phyloP scores from a whole-genome alignment of 2,888 invertebrate species.

The Linyphia triangularis region DNA sequence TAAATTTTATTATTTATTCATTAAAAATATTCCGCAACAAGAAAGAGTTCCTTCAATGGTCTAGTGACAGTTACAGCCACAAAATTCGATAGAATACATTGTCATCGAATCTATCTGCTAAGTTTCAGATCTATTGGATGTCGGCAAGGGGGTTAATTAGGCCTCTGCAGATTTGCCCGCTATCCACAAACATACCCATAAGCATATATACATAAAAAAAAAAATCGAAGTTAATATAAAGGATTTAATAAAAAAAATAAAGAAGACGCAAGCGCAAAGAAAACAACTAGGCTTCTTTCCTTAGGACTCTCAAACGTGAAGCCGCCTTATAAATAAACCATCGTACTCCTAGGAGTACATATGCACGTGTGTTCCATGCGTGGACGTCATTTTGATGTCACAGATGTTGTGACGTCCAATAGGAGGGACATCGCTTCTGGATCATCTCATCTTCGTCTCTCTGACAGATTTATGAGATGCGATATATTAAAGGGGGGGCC shows the following conservation, averaged over 20 bases:
- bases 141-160: not conserved
- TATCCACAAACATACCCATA: too few species aligned
- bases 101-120: too few species aligned
- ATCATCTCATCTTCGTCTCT: constrained; percentile 61
- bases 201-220: too few species aligned
- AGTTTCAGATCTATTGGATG: not conserved
- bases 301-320: not conserved
- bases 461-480: constrained; percentile 73
- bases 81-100: too few species aligned
- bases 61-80: too few species aligned
- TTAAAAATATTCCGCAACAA: too few species aligned
- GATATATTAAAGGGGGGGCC: constrained; percentile 67
- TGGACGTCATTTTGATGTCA: constrained; percentile 65
- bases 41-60: too few species aligned
- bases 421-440: constrained; percentile 63
- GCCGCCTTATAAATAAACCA: constrained; percentile 62
- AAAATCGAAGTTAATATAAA: too few species aligned
- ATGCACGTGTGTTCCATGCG: constrained; percentile 39
- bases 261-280: not conserved
- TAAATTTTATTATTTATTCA: too few species aligned
- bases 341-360: constrained; percentile 29
- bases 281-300: not conserved
- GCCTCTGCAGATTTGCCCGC: too few species aligned
- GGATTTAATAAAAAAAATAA: not conserved
- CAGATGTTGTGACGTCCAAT: constrained; percentile 71